Evolutionary conservation across 2,797 vertebrate species (phyloP), one percentile per base, ranked within the genome.

Genomic region (Botia kubotai): DNA sequence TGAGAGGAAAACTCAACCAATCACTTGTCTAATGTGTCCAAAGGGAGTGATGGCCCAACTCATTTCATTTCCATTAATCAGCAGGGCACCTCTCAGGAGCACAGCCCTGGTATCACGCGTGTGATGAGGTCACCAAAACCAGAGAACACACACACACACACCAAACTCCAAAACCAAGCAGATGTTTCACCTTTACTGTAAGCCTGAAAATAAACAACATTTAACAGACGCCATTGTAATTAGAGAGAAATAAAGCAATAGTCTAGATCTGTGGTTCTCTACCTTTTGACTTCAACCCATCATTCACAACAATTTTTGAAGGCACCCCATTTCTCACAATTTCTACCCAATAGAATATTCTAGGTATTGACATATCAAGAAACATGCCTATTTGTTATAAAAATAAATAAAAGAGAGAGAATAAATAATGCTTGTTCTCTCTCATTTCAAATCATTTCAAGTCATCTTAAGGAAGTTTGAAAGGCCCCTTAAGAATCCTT

Each of bases 31-130:
- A 36, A 62, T 74, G 50, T 46, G 76, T 85, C 77, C 60, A 67
- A 65, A 62, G 60, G 69, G 80, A 82, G 43, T 62, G 76, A 85
- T 72, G 75, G 57, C 36, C 21, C 13, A 43, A 57, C 72, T 81
- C 80, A 50, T 46, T 62, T 33, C 57, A 58, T 73, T 55, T 36
- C 52, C 62, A 68, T 68, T 63, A 72, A 72, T 72, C 75, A 57
- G 48, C 43, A 48, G 36, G 52, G 72, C n/a, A 33, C 48, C 80
- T 76, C 62, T 58, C 46, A 74, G 72, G 72, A 55, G 79, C 69
- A 60, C 50, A 68, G 57, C 13, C 52, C 71, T 70, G 72, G 50
- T 58, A 70, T 14, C 55, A 21, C 39, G 48, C n/a, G 46, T 39
- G 21, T 21, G 21, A 71, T 70, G 62, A 79, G 72, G 76, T 75